Base-by-base conservation (phyloP, 2,888 invertebrate species). In the Lycaena phlaeas region DNA sequence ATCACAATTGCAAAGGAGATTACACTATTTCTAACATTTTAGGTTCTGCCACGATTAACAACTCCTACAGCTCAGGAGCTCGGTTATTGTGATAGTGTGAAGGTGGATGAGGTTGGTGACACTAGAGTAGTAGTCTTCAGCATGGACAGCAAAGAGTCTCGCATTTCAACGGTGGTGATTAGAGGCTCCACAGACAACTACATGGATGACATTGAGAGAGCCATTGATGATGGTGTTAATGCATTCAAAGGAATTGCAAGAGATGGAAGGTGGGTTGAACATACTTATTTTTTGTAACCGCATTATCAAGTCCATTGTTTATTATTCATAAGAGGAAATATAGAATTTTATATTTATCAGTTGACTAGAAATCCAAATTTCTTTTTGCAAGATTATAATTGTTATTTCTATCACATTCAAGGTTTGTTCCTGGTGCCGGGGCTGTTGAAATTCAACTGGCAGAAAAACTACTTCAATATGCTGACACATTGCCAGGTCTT, bases 121-220 rank as follows among this genome's bases (percentile, higher is more conserved):
- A 98, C 98, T 0, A 88, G 93, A 3, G 90, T 98, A 14, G 94
- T 98, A 3, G 90, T 96, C n/a, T 98, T 99, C 86, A 90, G 91
- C 56, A 90, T 95, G 78, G 92, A 91, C 42, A 91, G 92, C 46
- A 79, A 85, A 6, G 95, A 96, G 57, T 94, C 95, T 2, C 90
- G 92, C 38, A 93, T 99, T 46, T 89, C 97, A 1, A 99, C 99
- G 0, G 90, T 99, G 53, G 92, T 99, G 7, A 87, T 99, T 46
- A 89, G 99, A 50, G 99, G 98, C 1, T 93, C 99, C 1, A 98
- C 98, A 3, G 97, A 98, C 53, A 98, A 98, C 71, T 95, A 94
- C 61, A 96, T 99, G 95, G 99, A 99, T 72, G 99, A 99, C 61
- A 93, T 99, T 59, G 99, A 99, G 78, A 88, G 99, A 46, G 96